These are phyloP conservation scores for Formica aserva DNA, from an alignment of 2,888 invertebrate species.

Conservation along the genomic window DNA sequence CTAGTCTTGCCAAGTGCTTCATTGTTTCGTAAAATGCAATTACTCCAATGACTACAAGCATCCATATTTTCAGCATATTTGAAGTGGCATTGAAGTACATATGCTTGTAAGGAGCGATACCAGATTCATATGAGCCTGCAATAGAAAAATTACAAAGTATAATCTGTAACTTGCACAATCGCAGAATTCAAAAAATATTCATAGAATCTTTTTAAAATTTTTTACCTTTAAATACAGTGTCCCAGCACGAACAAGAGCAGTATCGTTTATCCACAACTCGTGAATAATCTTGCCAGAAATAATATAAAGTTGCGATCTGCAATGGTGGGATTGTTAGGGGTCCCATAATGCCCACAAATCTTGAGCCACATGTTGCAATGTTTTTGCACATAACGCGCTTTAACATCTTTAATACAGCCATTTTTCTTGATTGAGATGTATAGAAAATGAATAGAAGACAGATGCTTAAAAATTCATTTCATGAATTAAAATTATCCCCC, in stretches of 20 bases:
- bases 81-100: slow-evolving; percentile 90
- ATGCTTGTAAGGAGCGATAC: slow-evolving; percentile 90
- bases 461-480: neutral
- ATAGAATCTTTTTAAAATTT: neutral
- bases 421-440: neutral
- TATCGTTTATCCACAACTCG: slow-evolving; percentile 89
- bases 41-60: slow-evolving; percentile 87
- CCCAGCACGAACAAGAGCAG: slow-evolving; percentile 92
- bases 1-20: slow-evolving; percentile 87
- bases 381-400: slow-evolving; percentile 79
- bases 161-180: neutral
- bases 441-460: neutral
- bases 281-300: slow-evolving; percentile 90
- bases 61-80: slow-evolving; percentile 90
- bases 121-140: slow-evolving; percentile 89
- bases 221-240: slow-evolving; percentile 91
- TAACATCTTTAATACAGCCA: slow-evolving; percentile 72
- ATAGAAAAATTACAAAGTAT: slow-evolving; percentile 49
- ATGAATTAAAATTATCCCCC: neutral
- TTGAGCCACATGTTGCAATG: slow-evolving; percentile 81
- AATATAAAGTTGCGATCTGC: slow-evolving; percentile 88
- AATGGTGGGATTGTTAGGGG: slow-evolving; percentile 87
- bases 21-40: slow-evolving; percentile 89
- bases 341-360: slow-evolving; percentile 81
- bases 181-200: neutral